Percentiles rank a stretch among this genome's conserved stretches.
Evolutionary conservation across 2,113 vertebrate genomes (phyloP).

Genomic region (Dunckerocampus dactyliophorus): DNA sequence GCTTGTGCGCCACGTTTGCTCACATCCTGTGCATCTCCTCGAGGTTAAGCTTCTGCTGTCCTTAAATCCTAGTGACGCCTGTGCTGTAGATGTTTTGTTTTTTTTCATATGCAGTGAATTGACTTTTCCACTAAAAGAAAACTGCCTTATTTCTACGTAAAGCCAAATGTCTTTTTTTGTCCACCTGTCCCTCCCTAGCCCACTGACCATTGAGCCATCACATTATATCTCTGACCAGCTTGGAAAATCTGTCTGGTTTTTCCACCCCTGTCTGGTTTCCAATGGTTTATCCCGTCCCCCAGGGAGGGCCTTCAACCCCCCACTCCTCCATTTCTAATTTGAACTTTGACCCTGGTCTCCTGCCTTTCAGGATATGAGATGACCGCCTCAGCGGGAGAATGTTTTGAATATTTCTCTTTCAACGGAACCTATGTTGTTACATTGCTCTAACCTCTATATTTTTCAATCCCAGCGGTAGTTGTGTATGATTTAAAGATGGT

Average conservation of each 20-base stretch:
- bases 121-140: too few relatives aligned
- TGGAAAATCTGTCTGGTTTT: slow-evolving; percentile 49
- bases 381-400: slow-evolving; percentile 48
- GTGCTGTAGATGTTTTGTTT: too few relatives aligned
- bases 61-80: too few relatives aligned
- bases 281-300: slow-evolving; percentile 59
- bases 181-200: slow-evolving; percentile 2
- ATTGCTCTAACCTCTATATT: neutral
- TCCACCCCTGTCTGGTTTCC: slow-evolving; percentile 62
- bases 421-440: too few relatives aligned
- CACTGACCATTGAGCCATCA: slow-evolving; percentile 14
- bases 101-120: too few relatives aligned
- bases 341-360: slow-evolving; percentile 68
- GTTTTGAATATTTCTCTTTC: slow-evolving; percentile 29
- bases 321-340: slow-evolving; percentile 40
- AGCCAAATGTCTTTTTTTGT: neutral
- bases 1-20: too few relatives aligned
- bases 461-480: neutral
- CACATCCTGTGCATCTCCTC: too few relatives aligned
- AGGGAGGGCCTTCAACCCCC: slow-evolving; percentile 41
- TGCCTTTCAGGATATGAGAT: slow-evolving; percentile 66
- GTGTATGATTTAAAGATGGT: neutral
- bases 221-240: slow-evolving; percentile 43
- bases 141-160: neutral
- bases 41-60: too few relatives aligned